These are phyloP conservation scores for Diphyllodes magnificus DNA, from an alignment of 2,113 vertebrate species.

Conservation along the genomic window DNA sequence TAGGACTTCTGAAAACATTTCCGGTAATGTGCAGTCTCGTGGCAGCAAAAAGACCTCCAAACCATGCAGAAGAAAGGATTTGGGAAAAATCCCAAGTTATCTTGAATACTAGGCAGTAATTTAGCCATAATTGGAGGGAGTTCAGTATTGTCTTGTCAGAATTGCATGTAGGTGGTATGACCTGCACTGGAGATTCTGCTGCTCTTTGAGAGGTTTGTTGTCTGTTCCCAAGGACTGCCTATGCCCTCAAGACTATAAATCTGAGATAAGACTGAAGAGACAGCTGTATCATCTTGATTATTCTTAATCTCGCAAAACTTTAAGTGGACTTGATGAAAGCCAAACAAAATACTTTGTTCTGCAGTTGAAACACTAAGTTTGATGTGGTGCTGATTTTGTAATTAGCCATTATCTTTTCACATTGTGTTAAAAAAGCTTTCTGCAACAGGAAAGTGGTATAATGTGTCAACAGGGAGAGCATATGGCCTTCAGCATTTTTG, in stretches of 20 bases:
- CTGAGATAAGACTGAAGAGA: not conserved
- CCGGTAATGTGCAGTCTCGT: not conserved
- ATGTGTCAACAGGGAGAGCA: not conserved
- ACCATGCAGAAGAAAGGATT: not conserved
- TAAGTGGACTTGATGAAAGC: not conserved
- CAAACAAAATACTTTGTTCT: not conserved
- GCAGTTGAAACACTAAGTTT: not conserved
- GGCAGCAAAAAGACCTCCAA: not conserved
- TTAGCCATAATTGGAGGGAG: not conserved
- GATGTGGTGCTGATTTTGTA: not conserved
- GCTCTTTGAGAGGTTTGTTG: not conserved
- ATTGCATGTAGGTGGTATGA: not conserved
- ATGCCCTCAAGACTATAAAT: not conserved
- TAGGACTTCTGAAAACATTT: not conserved
- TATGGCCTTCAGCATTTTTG: not conserved
- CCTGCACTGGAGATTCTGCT: not conserved
- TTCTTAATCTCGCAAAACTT: not conserved
- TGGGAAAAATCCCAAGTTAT: not conserved
- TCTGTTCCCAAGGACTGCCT: not conserved
- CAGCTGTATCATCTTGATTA: not conserved
- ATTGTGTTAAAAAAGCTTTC: not conserved
- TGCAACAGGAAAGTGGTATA: not conserved
- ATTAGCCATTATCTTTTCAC: conserved; percentile 7
- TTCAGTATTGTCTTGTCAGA: not conserved
- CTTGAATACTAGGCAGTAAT: not conserved